Conservation (phyloP, 2,113 vertebrate species). For the Leiothrix lutea region DNA sequence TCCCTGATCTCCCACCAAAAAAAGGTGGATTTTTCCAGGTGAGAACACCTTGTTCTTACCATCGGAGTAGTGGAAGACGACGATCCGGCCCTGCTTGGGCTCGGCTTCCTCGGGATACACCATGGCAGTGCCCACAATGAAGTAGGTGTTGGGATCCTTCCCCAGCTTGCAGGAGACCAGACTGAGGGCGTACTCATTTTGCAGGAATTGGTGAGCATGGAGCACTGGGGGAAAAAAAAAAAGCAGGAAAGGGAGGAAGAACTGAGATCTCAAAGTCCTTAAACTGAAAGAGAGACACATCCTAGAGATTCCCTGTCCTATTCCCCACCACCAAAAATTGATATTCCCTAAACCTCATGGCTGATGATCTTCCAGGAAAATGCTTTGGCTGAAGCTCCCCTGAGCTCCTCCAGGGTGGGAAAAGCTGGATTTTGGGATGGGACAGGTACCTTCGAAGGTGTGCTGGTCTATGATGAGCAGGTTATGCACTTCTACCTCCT, state of each 20-base stretch:
- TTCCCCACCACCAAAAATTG: background rate
- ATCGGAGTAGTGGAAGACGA: constrained; percentile 97
- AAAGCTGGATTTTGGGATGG: background rate
- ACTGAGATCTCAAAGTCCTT: background rate
- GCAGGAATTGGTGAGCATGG: constrained; percentile 96
- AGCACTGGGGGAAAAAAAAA: constrained; percentile 77
- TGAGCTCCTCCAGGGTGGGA: background rate
- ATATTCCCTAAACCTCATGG: rapidly evolving
- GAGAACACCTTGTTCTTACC: constrained; percentile 72
- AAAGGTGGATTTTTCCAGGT: background rate
- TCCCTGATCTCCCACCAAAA: background rate
- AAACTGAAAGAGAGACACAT: background rate
- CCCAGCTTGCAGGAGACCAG: constrained; percentile 95
- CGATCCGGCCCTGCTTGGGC: constrained; percentile 96
- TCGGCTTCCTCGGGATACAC: constrained; percentile 98
- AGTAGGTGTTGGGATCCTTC: constrained; percentile 94
- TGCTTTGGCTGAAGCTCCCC: background rate
- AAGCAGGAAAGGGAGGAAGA: background rate
- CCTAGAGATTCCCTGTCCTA: too few relatives aligned
- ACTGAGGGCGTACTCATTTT: constrained; percentile 94
- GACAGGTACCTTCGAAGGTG: constrained; percentile 90
- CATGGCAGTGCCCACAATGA: constrained; percentile 97
- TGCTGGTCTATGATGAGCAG: constrained; percentile 98
- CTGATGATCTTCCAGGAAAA: background rate
- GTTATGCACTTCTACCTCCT: constrained; percentile 98